phyloP scores from a whole-genome alignment of 2,113 vertebrate genomes.

The Sterna hirundo region DNA sequence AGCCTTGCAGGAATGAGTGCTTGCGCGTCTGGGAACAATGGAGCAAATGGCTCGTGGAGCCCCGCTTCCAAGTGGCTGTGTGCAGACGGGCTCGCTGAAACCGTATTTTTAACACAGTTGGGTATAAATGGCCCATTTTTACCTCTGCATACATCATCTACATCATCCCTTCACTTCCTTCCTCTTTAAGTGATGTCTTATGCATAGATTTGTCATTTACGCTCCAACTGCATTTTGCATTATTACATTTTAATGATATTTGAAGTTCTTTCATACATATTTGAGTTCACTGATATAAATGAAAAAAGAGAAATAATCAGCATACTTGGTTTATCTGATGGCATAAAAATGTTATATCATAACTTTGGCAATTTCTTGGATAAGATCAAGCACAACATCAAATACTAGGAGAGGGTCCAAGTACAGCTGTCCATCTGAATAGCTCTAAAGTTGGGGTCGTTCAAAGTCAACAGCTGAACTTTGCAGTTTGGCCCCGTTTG shows the following conservation, averaged over 20 bases:
- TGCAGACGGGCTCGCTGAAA: neutral
- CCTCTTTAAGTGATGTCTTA: slow-evolving; percentile 53
- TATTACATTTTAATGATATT: slow-evolving; percentile 71
- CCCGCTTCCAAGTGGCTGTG: neutral
- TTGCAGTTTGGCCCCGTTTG: neutral
- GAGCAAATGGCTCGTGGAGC: neutral
- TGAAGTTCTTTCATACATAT: slow-evolving; percentile 67
- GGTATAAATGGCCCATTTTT: slow-evolving; percentile 55
- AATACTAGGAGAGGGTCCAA: neutral
- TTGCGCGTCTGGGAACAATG: neutral
- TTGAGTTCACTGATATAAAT: slow-evolving; percentile 61
- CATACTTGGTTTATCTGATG: slow-evolving; percentile 60
- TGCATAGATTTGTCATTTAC: slow-evolving; percentile 59
- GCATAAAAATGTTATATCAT: slow-evolving; percentile 36
- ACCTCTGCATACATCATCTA: slow-evolving; percentile 46
- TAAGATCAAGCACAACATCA: slow-evolving; percentile 37
- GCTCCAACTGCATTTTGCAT: slow-evolving; percentile 59
- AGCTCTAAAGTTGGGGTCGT: neutral
- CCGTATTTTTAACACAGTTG: neutral
- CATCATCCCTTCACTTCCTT: slow-evolving; percentile 53
- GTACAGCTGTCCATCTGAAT: neutral
- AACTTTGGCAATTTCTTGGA: slow-evolving; percentile 32
- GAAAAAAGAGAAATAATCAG: slow-evolving; percentile 62
- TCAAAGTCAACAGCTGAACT: neutral
- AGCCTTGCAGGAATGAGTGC: neutral